These are phyloP conservation scores for Euura lappo DNA, from an alignment of 1,140 invertebrate genomes.

Conservation along the genomic window DNA sequence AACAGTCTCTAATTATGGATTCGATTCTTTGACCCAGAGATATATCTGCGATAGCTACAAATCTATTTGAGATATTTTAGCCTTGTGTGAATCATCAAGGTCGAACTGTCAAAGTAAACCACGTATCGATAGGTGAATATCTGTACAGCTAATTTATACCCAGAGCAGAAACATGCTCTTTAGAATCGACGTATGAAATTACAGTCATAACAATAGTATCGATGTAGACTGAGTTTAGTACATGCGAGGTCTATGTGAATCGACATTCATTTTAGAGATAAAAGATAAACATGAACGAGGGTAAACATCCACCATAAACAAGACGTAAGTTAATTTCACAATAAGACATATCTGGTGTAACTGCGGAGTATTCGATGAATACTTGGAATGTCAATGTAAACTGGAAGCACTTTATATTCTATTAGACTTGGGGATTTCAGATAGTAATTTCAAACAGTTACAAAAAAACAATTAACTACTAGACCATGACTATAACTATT, in stretches of 20 bases:
- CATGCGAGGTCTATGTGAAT: background rate
- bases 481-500: background rate
- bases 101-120: background rate
- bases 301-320: too few relatives aligned
- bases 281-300: too few relatives aligned
- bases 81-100: too few relatives aligned
- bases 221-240: background rate
- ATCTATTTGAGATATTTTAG: too few relatives aligned
- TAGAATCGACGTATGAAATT: background rate
- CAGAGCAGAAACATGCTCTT: background rate
- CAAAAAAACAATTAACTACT: background rate
- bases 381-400: too few relatives aligned
- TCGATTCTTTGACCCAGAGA: background rate
- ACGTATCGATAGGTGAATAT: background rate
- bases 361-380: too few relatives aligned
- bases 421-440: background rate
- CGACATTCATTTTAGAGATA: too few relatives aligned
- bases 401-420: too few relatives aligned
- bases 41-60: background rate
- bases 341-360: too few relatives aligned
- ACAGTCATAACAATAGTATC: constrained; percentile 10
- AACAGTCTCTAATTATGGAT: too few relatives aligned
- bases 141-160: too few relatives aligned
- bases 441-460: background rate
- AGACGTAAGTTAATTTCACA: too few relatives aligned